Evolutionary conservation across 2,888 invertebrate species (phyloP).

Genomic region (Atrina japonica): DNA sequence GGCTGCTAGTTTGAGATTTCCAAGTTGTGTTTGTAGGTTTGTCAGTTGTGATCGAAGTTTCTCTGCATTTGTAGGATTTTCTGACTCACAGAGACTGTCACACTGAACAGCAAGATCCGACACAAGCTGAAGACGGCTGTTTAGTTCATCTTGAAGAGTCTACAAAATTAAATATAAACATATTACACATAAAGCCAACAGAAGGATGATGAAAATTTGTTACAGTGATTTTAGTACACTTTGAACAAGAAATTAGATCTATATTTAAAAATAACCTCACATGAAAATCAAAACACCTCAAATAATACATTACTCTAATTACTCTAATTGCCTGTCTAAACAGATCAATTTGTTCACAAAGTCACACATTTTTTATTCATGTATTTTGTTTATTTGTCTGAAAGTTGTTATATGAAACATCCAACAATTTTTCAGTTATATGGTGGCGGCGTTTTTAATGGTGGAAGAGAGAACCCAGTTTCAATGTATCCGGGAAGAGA

Average conservation of each 20-base stretch:
- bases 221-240: not conserved
- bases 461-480: too few species aligned
- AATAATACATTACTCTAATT: too few species aligned
- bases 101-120: slow-evolving; percentile 76
- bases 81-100: slow-evolving; percentile 70
- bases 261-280: too few species aligned
- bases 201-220: not conserved
- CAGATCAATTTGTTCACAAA: too few species aligned
- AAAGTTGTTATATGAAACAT: too few species aligned
- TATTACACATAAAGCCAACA: not conserved
- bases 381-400: too few species aligned
- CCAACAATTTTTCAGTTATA: too few species aligned
- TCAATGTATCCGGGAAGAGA: too few species aligned
- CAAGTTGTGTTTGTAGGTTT: slow-evolving; percentile 66
- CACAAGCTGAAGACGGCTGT: slow-evolving; percentile 66
- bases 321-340: too few species aligned
- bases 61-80: slow-evolving; percentile 64
- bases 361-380: too few species aligned
- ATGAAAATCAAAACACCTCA: too few species aligned
- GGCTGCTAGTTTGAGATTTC: slow-evolving; percentile 69
- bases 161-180: slow-evolving; percentile 40
- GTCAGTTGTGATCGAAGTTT: slow-evolving; percentile 68
- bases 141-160: slow-evolving; percentile 72
- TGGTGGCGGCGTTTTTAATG: too few species aligned
- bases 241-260: not conserved